These are phyloP conservation scores for Sebastes iracundus DNA, from an alignment of 2,797 vertebrate genomes.

Conservation along the genomic window DNA sequence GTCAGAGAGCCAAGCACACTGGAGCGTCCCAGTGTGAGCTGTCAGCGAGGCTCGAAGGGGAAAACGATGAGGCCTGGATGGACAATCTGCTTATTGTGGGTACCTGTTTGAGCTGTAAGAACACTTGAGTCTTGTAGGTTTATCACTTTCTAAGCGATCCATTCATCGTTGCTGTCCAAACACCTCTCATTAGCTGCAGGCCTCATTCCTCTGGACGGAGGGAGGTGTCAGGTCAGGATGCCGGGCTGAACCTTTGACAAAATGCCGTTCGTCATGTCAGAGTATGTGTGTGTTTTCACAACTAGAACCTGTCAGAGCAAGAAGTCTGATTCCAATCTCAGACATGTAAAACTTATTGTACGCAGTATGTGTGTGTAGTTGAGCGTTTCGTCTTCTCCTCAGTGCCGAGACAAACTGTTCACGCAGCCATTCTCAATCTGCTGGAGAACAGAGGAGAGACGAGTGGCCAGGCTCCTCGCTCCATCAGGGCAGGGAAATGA, in stretches of 20 bases:
- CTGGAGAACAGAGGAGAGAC: slow-evolving; percentile 33
- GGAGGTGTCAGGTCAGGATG: slow-evolving; percentile 53
- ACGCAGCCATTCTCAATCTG: slow-evolving; percentile 43
- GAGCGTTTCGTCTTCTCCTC: background rate
- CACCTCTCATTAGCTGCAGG: slow-evolving; percentile 73
- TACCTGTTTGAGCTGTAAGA: slow-evolving; percentile 69
- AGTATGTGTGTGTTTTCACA: slow-evolving; percentile 17
- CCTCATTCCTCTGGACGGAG: slow-evolving; percentile 65
- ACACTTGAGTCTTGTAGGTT: slow-evolving; percentile 61
- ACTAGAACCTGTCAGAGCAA: background rate
- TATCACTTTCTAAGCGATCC: slow-evolving; percentile 55
- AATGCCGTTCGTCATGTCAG: slow-evolving; percentile 11
- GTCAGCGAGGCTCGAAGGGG: slow-evolving; percentile 11
- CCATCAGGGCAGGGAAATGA: slow-evolving; percentile 34
- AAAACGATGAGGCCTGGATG: slow-evolving; percentile 56
- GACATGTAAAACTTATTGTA: background rate
- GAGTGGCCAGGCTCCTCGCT: slow-evolving; percentile 18
- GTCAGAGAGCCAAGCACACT: slow-evolving; percentile 45
- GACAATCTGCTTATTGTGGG: slow-evolving; percentile 70
- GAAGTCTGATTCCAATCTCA: background rate
- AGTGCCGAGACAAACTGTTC: slow-evolving; percentile 28
- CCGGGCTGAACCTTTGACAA: slow-evolving; percentile 41
- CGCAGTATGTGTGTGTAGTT: background rate
- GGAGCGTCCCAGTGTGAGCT: slow-evolving; percentile 38
- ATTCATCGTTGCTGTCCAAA: slow-evolving; percentile 61